These are phyloP conservation scores for Urophycis tenuis DNA, from an alignment of 2,797 vertebrate genomes.

Conservation along the genomic window DNA sequence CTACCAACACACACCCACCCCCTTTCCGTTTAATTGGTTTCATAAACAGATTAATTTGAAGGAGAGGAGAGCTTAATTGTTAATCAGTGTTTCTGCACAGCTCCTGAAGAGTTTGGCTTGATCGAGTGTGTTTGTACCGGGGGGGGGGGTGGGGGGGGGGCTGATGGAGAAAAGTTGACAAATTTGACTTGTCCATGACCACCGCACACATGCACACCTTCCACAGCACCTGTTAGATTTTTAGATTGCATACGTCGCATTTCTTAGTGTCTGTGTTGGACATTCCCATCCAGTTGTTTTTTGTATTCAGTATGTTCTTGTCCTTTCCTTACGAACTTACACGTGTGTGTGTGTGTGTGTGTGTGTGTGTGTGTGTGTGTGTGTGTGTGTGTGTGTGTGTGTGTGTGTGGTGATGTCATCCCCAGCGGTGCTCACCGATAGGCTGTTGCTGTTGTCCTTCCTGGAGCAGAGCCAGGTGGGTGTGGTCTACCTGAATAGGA, in stretches of 20 bases:
- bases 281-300: neutral
- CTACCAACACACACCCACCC: neutral
- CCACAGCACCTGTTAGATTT: neutral
- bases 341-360: conserved; percentile 13
- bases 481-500: conserved; percentile 82
- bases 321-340: neutral
- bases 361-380: neutral
- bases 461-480: conserved; percentile 85
- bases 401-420: conserved; percentile 47
- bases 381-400: conserved; percentile 5
- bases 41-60: conserved; percentile 80
- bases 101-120: conserved; percentile 72
- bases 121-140: conserved; percentile 68
- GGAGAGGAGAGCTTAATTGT: conserved; percentile 72
- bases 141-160: conserved; percentile 14
- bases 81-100: conserved; percentile 70
- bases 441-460: conserved; percentile 88
- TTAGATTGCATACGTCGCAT: neutral
- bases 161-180: neutral
- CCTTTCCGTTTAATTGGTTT: conserved; percentile 73
- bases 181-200: neutral
- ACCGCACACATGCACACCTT: neutral
- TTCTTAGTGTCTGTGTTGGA: neutral
- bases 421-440: conserved; percentile 82
- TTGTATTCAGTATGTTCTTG: neutral